Base-by-base conservation (phyloP, 2,797 vertebrate genomes). In the Chrysocyon brachyurus region DNA sequence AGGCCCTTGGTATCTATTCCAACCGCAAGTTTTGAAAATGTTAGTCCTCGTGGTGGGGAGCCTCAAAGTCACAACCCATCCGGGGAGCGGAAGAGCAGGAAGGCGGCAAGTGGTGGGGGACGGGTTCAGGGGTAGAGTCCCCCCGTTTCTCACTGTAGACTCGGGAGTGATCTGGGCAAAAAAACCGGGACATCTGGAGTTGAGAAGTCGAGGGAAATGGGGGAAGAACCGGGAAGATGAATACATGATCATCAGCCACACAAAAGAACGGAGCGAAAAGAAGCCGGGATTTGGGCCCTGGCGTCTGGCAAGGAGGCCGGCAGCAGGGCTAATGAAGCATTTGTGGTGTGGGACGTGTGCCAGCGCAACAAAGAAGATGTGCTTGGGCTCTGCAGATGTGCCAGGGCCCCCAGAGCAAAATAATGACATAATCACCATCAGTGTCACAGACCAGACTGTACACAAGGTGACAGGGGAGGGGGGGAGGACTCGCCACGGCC, bases 341-440 rank as follows among this genome's bases (percentile, higher is more conserved):
- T 99, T 99, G 98, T 97, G 98, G 98, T 97, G 98, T 98, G 99
- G 99, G 99, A 99, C 96, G 98, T 98, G 98, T 99, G 99, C 99
- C 99, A 99, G 98, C 97, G 98, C 98, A 98, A 99, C 99, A 99
- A 99, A 99, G 99, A 99, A 99, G 99, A 99, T 99, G 99, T 99
- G 99, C 99, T 99, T 99, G 99, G 99, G 99, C 98, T 99, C 99
- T 99, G 99, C 99, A 99, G 99, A 99, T 99, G 99, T 99, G 99
- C 99, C 99, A 99, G 99, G 99, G 98, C 99, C 99, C 99, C 99
- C 98, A 99, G 99, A 99, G 99, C 98, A 99, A 99, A 99, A 99
- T 99, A 99, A 99, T 99, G 99, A 99, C 99, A 99, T 99, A 99
- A 99, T 99, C 99, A 99, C 99, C 99, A 99, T 99, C 99, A 99